Percentiles rank a stretch among this genome's conserved stretches.
Evolutionary conservation across 2,888 invertebrate genomes (phyloP).

Genomic region (Torymus aiolomorphi): DNA sequence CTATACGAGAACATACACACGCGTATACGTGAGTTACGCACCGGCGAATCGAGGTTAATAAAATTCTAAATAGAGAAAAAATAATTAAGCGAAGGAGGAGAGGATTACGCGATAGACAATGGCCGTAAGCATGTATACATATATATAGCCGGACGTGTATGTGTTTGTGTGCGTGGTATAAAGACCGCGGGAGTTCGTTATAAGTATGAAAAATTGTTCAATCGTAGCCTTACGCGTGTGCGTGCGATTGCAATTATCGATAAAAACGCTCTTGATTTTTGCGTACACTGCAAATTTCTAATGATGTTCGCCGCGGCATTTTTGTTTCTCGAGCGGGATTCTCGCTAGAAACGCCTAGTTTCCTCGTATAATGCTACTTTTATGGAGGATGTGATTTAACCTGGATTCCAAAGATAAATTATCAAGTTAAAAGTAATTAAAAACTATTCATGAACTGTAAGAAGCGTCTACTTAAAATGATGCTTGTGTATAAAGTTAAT

Average conservation of each 20-base stretch:
- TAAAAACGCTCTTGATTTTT: conserved; percentile 13
- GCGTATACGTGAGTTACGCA: conserved; percentile 33
- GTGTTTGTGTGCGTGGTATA: conserved; percentile 4
- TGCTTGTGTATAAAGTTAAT: too few species aligned
- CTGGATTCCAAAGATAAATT: neutral
- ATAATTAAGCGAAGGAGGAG: conserved; percentile 29
- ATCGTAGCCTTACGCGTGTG: neutral
- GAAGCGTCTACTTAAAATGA: too few species aligned
- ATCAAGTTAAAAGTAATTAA: neutral
- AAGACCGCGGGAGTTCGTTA: neutral
- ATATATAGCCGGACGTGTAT: too few species aligned
- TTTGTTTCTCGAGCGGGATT: too few species aligned
- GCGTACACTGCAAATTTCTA: conserved; percentile 2
- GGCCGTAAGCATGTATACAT: neutral
- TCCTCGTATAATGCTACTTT: neutral
- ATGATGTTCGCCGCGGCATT: neutral
- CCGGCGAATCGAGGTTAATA: conserved; percentile 52
- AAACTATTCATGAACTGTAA: too few species aligned
- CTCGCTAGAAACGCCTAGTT: neutral
- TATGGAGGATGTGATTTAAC: neutral
- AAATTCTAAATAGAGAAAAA: conserved; percentile 43
- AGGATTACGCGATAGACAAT: conserved; percentile 27
- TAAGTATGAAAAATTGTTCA: conserved; percentile 40
- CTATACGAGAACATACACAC: too few species aligned
- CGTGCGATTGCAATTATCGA: conserved; percentile 18